These are phyloP conservation scores for Eupithecia dodoneata DNA, from an alignment of 2,888 invertebrate species.

Conservation along the genomic window DNA sequence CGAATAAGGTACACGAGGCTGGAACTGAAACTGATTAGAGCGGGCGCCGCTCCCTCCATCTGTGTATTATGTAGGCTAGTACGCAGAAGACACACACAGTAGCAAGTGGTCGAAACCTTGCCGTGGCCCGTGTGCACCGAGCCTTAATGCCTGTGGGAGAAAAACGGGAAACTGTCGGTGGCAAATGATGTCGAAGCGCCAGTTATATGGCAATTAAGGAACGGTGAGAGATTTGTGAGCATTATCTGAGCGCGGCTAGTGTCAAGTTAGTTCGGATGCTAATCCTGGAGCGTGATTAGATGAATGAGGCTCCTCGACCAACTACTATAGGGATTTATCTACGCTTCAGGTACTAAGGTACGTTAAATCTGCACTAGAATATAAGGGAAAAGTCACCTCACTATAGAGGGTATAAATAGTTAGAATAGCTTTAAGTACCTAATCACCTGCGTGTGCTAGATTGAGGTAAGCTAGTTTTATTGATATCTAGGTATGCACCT, in stretches of 20 bases:
- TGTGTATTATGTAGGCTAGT: background rate
- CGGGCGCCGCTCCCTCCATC: background rate
- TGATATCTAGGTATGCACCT: too few species aligned
- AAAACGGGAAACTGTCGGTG: slow-evolving; percentile 55
- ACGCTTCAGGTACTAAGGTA: background rate
- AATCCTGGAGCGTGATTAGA: slow-evolving; percentile 1
- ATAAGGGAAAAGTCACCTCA: background rate
- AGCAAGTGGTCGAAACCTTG: background rate
- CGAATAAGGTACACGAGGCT: background rate
- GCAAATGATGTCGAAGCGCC: slow-evolving; percentile 59
- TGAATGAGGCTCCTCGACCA: background rate
- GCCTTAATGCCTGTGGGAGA: slow-evolving; percentile 42
- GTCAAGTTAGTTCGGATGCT: background rate
- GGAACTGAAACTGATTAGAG: background rate
- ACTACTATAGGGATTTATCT: background rate
- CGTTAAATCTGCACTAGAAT: background rate
- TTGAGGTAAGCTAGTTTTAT: too few species aligned
- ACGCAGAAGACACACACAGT: background rate
- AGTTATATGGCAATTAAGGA: slow-evolving; percentile 63
- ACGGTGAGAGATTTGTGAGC: slow-evolving; percentile 55
- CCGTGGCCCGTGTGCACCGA: background rate
- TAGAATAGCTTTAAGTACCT: too few species aligned
- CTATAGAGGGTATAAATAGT: too few species aligned
- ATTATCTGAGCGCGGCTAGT: slow-evolving; percentile 34
- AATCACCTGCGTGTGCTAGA: too few species aligned